These are phyloP conservation scores for Caradrina kadenii DNA, from an alignment of 2,888 invertebrate species.

Conservation along the genomic window DNA sequence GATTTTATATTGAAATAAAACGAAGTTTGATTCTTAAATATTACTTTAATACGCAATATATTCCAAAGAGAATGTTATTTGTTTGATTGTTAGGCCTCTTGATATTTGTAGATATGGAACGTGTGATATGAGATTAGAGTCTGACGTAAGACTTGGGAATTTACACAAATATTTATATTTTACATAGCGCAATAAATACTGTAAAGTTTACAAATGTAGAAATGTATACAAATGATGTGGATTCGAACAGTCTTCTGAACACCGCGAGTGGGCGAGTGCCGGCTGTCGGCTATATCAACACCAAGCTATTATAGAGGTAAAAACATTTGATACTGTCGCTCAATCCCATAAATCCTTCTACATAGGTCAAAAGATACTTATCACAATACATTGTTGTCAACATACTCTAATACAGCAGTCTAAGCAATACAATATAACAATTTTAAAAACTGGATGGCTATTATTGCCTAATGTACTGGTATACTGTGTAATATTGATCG, in stretches of 20 bases:
- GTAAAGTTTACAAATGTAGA: conserved; percentile 55
- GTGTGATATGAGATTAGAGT: conserved; percentile 63
- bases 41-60: conserved; percentile 59
- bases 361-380: conserved; percentile 17
- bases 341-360: conserved; percentile 17
- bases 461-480: conserved; percentile 18
- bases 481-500: conserved; percentile 18
- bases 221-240: conserved; percentile 52
- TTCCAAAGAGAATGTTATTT: conserved; percentile 49
- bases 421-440: conserved; percentile 36
- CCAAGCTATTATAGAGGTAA: conserved; percentile 21
- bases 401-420: conserved; percentile 11
- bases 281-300: conserved; percentile 8
- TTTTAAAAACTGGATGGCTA: conserved; percentile 48
- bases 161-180: conserved; percentile 50
- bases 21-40: conserved; percentile 53
- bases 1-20: conserved; percentile 63
- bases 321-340: conserved; percentile 16
- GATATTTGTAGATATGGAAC: conserved; percentile 60
- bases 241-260: conserved; percentile 44
- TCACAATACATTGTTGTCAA: conserved; percentile 18
- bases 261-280: conserved; percentile 8
- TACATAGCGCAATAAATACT: conserved; percentile 45
- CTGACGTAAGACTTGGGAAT: conserved; percentile 44
- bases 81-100: conserved; percentile 62